Evolutionary conservation across 2,113 vertebrate genomes (phyloP).

Genomic region (Arenaria interpres): DNA sequence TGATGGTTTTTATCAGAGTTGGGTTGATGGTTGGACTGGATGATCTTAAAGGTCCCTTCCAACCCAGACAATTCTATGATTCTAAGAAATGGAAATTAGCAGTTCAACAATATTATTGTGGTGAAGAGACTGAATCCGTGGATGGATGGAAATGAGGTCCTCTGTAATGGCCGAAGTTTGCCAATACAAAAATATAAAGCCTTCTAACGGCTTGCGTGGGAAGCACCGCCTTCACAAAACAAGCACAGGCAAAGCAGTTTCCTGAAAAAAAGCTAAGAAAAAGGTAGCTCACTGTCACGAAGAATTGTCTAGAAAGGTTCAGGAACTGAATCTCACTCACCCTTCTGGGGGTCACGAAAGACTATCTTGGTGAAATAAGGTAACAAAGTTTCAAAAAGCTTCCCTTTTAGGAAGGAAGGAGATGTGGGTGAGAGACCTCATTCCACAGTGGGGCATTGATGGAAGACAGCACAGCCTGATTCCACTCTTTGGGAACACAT

Average conservation of each 20-base stretch:
- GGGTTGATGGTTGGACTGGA: too few relatives aligned
- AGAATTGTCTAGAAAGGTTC: neutral
- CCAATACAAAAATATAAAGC: neutral
- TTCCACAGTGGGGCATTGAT: neutral
- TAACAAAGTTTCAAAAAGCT: neutral
- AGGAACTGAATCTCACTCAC: neutral
- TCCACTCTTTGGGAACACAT: fast-evolving
- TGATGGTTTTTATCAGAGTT: too few relatives aligned
- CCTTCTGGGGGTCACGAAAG: neutral
- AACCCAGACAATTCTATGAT: too few relatives aligned
- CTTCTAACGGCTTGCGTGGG: fast-evolving
- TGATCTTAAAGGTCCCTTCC: too few relatives aligned
- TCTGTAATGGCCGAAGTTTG: neutral
- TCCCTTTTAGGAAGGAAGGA: neutral
- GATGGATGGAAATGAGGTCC: neutral
- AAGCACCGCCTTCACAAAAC: neutral
- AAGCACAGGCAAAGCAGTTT: neutral
- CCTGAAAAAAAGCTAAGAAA: neutral
- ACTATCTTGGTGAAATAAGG: neutral
- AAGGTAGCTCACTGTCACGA: fast-evolving
- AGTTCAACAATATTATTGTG: neutral
- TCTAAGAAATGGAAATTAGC: neutral
- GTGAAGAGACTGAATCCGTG: neutral
- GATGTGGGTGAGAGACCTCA: neutral
- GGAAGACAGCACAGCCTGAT: neutral